Evolutionary conservation across 2,797 vertebrate species (phyloP), one percentile per base, ranked within the genome.

Genomic region (Eulemur coronatus): DNA sequence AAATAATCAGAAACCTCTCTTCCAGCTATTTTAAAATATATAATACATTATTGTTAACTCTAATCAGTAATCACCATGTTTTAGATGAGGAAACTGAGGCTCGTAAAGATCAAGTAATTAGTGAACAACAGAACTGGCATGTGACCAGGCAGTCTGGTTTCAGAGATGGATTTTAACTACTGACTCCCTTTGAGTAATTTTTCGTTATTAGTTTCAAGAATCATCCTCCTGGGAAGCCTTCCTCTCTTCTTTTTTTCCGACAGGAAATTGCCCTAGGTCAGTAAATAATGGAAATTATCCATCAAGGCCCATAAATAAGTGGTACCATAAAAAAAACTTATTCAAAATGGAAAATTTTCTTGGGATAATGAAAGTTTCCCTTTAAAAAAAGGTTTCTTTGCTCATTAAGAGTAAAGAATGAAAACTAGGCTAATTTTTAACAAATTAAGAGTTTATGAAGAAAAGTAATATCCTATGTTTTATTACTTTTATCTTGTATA

Each of bases 361-460:
- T 70, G n/a, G 94, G 43, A 79, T 75, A 41, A 78, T 79, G 57
- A 88, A 94, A 81, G 38, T 85, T 80, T 82, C 22, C 50, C 35
- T 55, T 43, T 75, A 69, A 82, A 50, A 84, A 80, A 63, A 88
- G n/a, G 7, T 12, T 63, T 88, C 59, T 95, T 80, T 96, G 50
- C 26, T 89, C 69, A 70, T 91, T 94, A 84, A 76, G 30, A 84
- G 9, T 84, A 78, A 92, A 75, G 22, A 89, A 80, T 4, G 89
- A 82, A 94, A 87, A 38, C 13, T 72, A 80, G 61, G 13, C 65
- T 85, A 75, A 57, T 93, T 79, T 91, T 86, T 95, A 89, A 89
- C 86, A 91, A 89, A 95, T 84, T 81, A 92, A 87, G 57, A 92
- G 26, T 87, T 93, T 82, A 38, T 38, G 17, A 70, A 76, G 63